Conservation (phyloP, 2,113 vertebrate genomes). For the Andinoacara biseriatus region DNA sequence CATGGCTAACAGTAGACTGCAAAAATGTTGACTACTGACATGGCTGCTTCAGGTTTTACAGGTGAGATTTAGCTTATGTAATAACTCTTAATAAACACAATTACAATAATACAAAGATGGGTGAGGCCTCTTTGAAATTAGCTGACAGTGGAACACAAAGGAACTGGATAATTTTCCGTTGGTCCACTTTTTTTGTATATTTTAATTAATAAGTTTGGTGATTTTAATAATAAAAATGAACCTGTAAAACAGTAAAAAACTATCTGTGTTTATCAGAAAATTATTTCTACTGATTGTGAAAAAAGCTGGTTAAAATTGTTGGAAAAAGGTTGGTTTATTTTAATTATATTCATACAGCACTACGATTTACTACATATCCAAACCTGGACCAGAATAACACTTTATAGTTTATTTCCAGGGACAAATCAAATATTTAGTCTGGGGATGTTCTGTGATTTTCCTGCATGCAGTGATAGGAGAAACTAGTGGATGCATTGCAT, state of each 20-base stretch:
- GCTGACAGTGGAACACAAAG: not conserved
- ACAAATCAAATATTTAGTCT: too few species aligned
- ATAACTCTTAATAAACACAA: not conserved
- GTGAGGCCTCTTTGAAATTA: not conserved
- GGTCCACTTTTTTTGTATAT: not conserved
- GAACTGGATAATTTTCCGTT: not conserved
- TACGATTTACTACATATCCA: too few species aligned
- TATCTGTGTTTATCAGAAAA: not conserved
- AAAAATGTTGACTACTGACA: slow-evolving; percentile 31
- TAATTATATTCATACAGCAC: not conserved
- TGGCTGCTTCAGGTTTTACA: not conserved
- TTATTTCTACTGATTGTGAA: not conserved
- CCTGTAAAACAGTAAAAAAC: not conserved
- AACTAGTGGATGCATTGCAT: not conserved
- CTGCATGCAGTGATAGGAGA: too few species aligned
- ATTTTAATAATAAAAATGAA: not conserved
- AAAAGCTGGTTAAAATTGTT: not conserved
- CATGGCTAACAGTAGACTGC: slow-evolving; percentile 3
- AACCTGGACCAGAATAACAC: too few species aligned
- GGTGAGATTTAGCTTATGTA: slow-evolving; percentile 19
- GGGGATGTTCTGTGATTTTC: too few species aligned
- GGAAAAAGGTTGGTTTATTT: not conserved
- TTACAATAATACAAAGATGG: not conserved
- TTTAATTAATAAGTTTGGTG: not conserved
- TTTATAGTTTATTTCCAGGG: too few species aligned